These are phyloP conservation scores for Zoanthus sansibaricus DNA, from an alignment of 92 coral and sea anemone species.

Conservation along the genomic window DNA sequence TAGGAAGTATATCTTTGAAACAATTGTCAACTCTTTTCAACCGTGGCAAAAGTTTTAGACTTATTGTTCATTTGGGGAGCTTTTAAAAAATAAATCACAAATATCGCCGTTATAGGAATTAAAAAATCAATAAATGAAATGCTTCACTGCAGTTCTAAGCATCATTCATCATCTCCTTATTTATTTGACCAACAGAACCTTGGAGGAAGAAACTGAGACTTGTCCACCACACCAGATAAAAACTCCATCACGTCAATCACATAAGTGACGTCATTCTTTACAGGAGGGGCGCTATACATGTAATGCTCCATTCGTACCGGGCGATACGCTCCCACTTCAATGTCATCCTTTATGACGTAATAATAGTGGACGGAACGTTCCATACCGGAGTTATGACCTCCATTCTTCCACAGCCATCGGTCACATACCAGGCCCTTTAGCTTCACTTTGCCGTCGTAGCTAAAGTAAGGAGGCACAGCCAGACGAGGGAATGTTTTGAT, in stretches of 20 bases:
- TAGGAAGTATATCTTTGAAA: too few relatives aligned
- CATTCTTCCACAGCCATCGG: slow-evolving; percentile 45
- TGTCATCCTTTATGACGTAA: slow-evolving; percentile 31
- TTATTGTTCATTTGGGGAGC: too few relatives aligned
- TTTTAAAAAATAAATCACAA: too few relatives aligned
- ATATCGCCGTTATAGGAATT: neutral
- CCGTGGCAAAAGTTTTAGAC: too few relatives aligned
- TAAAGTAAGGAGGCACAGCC: slow-evolving; percentile 33
- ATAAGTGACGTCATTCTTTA: slow-evolving; percentile 34
- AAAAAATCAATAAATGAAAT: neutral
- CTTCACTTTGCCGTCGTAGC: slow-evolving; percentile 26
- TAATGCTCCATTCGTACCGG: slow-evolving; percentile 40
- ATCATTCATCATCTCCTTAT: neutral
- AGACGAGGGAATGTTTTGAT: slow-evolving; percentile 26
- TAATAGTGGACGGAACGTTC: slow-evolving; percentile 20
- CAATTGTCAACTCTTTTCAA: too few relatives aligned
- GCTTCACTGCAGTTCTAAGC: neutral
- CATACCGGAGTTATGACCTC: slow-evolving; percentile 38
- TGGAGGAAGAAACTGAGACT: slow-evolving; percentile 21
- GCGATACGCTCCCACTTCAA: slow-evolving; percentile 24
- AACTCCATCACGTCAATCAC: slow-evolving; percentile 36
- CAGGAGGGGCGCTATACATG: slow-evolving; percentile 30
- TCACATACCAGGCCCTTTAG: slow-evolving; percentile 32
- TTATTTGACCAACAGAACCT: slow-evolving; percentile 3
- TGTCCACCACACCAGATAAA: slow-evolving; percentile 34